Conservation (phyloP, 2,113 vertebrate genomes). For the Gopherus flavomarginatus region DNA sequence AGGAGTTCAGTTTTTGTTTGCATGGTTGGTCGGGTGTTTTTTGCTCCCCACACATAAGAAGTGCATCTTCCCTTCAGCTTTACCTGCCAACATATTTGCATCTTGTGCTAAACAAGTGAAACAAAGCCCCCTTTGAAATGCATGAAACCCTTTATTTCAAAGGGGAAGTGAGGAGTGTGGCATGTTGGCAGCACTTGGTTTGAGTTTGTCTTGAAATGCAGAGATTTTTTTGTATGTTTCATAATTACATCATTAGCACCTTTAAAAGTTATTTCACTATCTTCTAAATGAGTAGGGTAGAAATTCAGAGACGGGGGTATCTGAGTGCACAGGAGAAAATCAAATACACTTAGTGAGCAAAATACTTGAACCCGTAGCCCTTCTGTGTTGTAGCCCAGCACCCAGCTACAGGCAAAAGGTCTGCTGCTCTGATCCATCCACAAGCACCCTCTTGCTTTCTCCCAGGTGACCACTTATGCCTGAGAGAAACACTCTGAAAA, state of each 20-base stretch:
- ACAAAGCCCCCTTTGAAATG: constrained; percentile 66
- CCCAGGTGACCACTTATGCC: constrained; percentile 39
- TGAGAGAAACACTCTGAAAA: constrained; percentile 65
- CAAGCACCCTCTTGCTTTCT: constrained; percentile 31
- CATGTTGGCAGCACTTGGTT: constrained; percentile 57
- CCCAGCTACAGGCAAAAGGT: constrained; percentile 1
- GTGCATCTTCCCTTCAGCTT: constrained; percentile 13
- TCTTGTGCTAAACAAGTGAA: constrained; percentile 50
- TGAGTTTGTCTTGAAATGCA: constrained; percentile 48
- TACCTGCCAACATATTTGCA: constrained; percentile 56
- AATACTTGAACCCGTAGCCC: neutral
- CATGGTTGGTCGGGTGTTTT: constrained; percentile 3
- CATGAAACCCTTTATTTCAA: constrained; percentile 60
- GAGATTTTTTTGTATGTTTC: constrained; percentile 32
- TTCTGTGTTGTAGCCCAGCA: neutral
- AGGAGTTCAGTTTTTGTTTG: neutral
- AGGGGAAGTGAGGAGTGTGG: constrained; percentile 43
- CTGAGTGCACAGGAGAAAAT: neutral
- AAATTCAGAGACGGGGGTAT: neutral
- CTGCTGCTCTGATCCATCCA: constrained; percentile 26
- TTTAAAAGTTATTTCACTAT: neutral
- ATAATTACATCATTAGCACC: constrained; percentile 40
- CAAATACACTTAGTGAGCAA: neutral
- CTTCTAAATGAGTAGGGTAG: neutral
- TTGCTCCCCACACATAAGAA: constrained; percentile 29